Base-by-base conservation (phyloP, 2,797 vertebrate genomes). In the Loris lydekkerianus region DNA sequence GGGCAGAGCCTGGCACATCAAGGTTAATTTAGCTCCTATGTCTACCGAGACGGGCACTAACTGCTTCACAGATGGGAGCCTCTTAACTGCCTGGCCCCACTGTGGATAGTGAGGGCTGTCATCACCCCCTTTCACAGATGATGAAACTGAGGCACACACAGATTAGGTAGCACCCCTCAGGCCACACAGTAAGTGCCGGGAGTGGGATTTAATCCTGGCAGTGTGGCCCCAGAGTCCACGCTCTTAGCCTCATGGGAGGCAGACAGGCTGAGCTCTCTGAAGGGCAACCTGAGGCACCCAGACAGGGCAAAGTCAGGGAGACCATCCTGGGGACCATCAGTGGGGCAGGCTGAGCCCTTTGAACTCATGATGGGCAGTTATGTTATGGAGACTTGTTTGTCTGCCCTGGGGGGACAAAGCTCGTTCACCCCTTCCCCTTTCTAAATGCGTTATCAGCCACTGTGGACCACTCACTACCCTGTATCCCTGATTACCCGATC, bases 91-190 rank as follows among this genome's bases (percentile, higher is more conserved):
- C 40, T 25, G 49, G 77, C 14, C 18, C 10, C 13, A 25, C 31
- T 8, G 4, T 13, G 18, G n/a, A 27, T 5, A 10, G n/a, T 0
- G 0, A 84, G 15, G 10, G 29, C 7, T 20, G 4, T 40, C 5
- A 5, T 40, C n/a, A n/a, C 11, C 89, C 7, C 61, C 31, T n/a
- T 76, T 84, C 11, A 63, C 29, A 95, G 49, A 92, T 2, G 69
- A 43, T 69, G 20, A 96, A 83, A 93, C 65, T 2, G 8, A 82
- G 91, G 61, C 60, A 43, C 10, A 40, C 14, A 25, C 5, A 86
- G 63, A 61, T 43, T 7, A 75, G 69, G 46, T 67, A 27, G 17
- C 17, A 11, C 31, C 9, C 3, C n/a, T 69, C 49, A 53, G 31
- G 69, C 10, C 14, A 73, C 80, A 67, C 7, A 61, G 31, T 72